phyloP scores from a whole-genome alignment of 2,113 vertebrate species.

The Tachuris rubrigastra region DNA sequence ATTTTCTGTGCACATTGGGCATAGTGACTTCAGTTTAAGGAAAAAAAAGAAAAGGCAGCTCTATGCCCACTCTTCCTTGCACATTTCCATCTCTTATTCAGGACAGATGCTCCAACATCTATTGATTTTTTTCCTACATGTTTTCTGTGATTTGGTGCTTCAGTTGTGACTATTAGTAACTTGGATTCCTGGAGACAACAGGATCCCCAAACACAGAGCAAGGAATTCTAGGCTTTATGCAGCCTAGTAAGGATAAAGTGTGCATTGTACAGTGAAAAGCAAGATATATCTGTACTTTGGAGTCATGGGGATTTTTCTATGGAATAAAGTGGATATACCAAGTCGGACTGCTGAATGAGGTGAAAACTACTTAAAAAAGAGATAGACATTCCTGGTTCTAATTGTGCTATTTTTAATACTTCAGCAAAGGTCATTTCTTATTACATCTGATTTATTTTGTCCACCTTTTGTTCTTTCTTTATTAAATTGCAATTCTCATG shows the following conservation, averaged over 20 bases:
- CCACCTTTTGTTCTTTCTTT: background rate
- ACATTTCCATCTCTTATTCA: background rate
- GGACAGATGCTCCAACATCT: background rate
- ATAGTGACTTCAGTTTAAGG: background rate
- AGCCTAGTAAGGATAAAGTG: background rate
- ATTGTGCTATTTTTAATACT: background rate
- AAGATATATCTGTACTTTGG: background rate
- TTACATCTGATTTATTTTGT: background rate
- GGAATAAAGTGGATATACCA: background rate
- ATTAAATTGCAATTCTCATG: background rate
- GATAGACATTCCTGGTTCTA: background rate
- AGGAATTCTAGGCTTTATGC: background rate
- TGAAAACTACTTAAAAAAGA: background rate
- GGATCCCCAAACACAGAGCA: background rate
- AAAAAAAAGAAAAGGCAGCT: background rate
- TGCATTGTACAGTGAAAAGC: background rate
- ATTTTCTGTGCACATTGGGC: background rate
- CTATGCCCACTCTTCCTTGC: background rate
- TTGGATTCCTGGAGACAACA: background rate
- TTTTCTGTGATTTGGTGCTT: background rate
- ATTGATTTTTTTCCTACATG: background rate
- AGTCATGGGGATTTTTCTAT: background rate
- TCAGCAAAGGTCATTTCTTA: background rate
- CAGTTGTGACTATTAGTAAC: background rate
- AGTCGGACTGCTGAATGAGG: background rate